Conservation (phyloP, 30 jellyfish, hydroid and myxozoan species). For the Phacellophora camtschatica region DNA sequence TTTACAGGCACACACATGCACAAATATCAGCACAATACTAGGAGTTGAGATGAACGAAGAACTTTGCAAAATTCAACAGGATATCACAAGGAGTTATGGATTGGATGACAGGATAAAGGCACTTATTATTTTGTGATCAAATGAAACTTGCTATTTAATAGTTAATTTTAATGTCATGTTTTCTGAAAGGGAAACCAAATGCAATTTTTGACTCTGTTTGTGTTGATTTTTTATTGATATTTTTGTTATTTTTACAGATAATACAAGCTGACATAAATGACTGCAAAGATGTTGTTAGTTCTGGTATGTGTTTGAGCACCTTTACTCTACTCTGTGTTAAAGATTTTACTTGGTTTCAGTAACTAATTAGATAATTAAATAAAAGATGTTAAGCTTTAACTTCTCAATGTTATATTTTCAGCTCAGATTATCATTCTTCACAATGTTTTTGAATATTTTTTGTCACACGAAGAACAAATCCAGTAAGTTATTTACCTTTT, state of each 20-base stretch:
- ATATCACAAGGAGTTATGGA: slow-evolving; percentile 11
- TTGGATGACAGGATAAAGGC: slow-evolving; percentile 34
- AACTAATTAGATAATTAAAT: not conserved
- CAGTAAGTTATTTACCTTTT: too few species aligned
- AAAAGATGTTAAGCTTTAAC: not conserved
- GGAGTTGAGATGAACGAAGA: slow-evolving; percentile 65
- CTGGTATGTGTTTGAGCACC: not conserved
- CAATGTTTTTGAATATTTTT: slow-evolving; percentile 54
- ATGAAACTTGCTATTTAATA: too few species aligned
- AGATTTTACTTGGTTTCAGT: not conserved
- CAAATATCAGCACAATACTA: slow-evolving; percentile 20
- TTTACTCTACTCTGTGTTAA: not conserved
- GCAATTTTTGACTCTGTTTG: not conserved
- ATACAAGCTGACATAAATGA: not conserved
- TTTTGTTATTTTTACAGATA: not conserved
- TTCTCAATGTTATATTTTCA: not conserved
- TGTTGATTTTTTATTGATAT: not conserved
- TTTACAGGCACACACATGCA: slow-evolving; percentile 39
- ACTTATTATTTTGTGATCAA: not conserved
- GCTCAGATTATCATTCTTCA: slow-evolving; percentile 42
- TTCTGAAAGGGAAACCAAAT: too few species aligned
- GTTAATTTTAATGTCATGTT: too few species aligned
- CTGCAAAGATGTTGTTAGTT: not conserved
- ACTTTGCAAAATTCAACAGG: slow-evolving; percentile 46
- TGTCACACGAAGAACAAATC: slow-evolving; percentile 35